Conservation (phyloP, 2,888 invertebrate genomes). For the Apamea sordens region DNA sequence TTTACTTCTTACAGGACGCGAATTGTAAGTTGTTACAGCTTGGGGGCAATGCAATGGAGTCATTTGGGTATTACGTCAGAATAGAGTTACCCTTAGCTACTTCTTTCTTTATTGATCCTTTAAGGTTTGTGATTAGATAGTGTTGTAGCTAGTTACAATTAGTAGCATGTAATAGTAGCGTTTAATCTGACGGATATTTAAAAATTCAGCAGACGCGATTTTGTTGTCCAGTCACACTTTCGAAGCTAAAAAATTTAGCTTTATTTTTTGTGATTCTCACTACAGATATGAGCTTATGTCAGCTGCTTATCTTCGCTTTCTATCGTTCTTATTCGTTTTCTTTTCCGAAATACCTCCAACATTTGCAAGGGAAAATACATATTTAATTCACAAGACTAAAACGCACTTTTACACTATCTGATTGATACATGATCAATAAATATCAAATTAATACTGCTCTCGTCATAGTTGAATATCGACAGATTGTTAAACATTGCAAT, state of each 20-base stretch:
- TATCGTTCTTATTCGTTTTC: background rate
- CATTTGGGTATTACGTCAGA: background rate
- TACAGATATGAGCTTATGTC: background rate
- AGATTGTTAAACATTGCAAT: conserved; percentile 11
- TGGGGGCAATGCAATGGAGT: background rate
- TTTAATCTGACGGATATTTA: background rate
- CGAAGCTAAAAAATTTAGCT: background rate
- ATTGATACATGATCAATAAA: background rate
- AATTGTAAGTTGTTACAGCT: conserved; percentile 19
- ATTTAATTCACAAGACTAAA: background rate
- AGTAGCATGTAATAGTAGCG: too few relatives aligned
- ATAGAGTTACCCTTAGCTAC: background rate
- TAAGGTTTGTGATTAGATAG: background rate
- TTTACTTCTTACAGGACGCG: conserved; percentile 17
- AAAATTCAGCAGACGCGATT: background rate
- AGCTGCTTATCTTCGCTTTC: background rate
- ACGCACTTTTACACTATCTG: background rate
- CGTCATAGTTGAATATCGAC: conserved; percentile 5
- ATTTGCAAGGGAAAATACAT: background rate
- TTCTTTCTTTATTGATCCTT: background rate
- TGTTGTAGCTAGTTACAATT: background rate
- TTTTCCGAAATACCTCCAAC: background rate
- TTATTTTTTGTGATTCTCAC: background rate
- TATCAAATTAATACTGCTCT: background rate
- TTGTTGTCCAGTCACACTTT: background rate